Evolutionary conservation across 2,797 vertebrate species (phyloP), one percentile per base, ranked within the genome.

Genomic region (Synaphobranchus kaupii): DNA sequence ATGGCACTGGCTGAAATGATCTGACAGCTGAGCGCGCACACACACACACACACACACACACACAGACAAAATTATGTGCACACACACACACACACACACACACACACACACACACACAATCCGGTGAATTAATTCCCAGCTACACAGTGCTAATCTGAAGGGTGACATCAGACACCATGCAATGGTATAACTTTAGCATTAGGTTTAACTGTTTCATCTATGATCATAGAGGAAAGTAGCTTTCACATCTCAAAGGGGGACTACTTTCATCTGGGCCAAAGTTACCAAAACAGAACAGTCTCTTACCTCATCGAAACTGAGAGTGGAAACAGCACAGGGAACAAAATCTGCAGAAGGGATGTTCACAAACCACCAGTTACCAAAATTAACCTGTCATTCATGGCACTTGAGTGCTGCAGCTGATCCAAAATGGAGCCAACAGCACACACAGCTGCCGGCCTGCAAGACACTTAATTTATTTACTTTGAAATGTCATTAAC

Each of bases 401-500:
- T 78, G 73, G 39, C 39, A 78, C 1, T 17, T 47, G 28, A 22
- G 71, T 4, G 20, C 17, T 81, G 47, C 78, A 81, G 44, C 78
- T 4, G 44, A 81, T 81, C 78, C 47, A 81, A 50, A 48, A 50
- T n/a, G 78, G 25, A 48, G 34, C 83, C 54, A 58, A 20, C 58
- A 20, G 83, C 58, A 66, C 9, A 25, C 9, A 25, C 56, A 39
- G 20, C 52, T 28, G 25, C 39, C 1, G n/a, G n/a, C 12, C 39
- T 60, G 76, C 39, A 22, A 81, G 58, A 22, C 13, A 66, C 28
- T 63, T 86, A 25, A 47, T 54, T 54, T 78, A 47, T 84, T 15
- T 78, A 34, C 54, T 48, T 63, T 63, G 13, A 84, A 31, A 82
- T 31, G 8, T 84, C 58, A 84, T 87, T 63, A 71, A 76, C 47